Evolutionary conservation across 2,888 invertebrate genomes (phyloP).

Genomic region (Agelastica alni): DNA sequence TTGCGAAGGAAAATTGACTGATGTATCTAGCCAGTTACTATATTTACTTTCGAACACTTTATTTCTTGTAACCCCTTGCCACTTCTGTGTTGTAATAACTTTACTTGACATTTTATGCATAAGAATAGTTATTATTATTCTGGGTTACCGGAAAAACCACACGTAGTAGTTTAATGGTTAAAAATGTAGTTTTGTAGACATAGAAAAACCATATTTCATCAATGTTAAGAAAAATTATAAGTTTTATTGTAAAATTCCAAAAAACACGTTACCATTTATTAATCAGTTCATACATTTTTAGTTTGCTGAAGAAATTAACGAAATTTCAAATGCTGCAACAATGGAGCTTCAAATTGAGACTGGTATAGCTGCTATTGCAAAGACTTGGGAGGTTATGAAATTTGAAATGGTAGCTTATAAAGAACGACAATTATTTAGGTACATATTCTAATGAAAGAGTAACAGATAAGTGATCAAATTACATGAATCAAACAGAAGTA

Average conservation of each 20-base stretch:
- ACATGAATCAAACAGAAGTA: too few species aligned
- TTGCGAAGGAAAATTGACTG: background rate
- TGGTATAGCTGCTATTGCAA: slow-evolving; percentile 71
- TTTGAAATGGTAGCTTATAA: slow-evolving; percentile 76
- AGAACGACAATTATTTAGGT: slow-evolving; percentile 61
- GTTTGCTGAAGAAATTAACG: slow-evolving; percentile 75
- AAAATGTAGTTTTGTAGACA: too few species aligned
- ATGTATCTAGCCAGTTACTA: background rate
- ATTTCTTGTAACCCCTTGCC: background rate
- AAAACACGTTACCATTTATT: slow-evolving; percentile 57
- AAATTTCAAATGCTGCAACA: slow-evolving; percentile 84
- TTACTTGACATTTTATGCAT: too few species aligned
- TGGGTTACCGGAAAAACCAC: too few species aligned
- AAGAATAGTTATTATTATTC: too few species aligned
- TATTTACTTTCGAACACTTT: background rate
- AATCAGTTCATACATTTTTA: background rate
- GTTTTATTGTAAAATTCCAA: too few species aligned
- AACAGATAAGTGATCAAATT: too few species aligned
- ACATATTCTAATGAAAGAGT: too few species aligned
- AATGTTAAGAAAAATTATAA: too few species aligned
- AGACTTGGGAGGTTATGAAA: slow-evolving; percentile 72
- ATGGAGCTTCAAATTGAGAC: slow-evolving; percentile 88
- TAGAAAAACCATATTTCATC: too few species aligned
- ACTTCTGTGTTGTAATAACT: too few species aligned
- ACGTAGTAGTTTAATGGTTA: too few species aligned